Conservation (phyloP, 1,140 invertebrate genomes). For the Manduca sexta region DNA sequence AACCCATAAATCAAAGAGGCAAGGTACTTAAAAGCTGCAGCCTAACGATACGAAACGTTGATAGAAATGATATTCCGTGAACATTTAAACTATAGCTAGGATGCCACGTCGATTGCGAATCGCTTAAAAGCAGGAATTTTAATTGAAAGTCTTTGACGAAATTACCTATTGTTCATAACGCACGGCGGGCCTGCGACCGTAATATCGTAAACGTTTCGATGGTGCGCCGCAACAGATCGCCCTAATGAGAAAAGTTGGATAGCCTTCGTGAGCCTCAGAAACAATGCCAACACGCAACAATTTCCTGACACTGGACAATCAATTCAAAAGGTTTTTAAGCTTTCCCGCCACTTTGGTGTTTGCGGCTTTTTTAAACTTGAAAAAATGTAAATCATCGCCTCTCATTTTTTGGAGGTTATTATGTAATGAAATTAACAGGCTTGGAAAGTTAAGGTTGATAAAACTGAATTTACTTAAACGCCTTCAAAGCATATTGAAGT, state of each 20-base stretch:
- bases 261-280: slow-evolving; percentile 42
- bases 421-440: too few relatives aligned
- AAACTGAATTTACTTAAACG: too few relatives aligned
- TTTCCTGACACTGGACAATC: slow-evolving; percentile 48
- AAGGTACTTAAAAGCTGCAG: too few relatives aligned
- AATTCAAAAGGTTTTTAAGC: slow-evolving; percentile 43
- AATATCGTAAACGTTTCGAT: slow-evolving; percentile 44
- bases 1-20: too few relatives aligned
- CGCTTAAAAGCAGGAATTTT: slow-evolving; percentile 13
- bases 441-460: too few relatives aligned
- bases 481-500: too few relatives aligned
- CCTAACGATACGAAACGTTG: too few relatives aligned
- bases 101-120: neutral
- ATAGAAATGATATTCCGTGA: too few relatives aligned
- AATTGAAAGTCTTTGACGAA: slow-evolving; percentile 25
- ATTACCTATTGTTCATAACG: slow-evolving; percentile 28
- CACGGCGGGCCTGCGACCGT: slow-evolving; percentile 17
- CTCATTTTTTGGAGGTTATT: too few relatives aligned
- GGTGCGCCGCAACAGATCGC: slow-evolving; percentile 36
- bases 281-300: slow-evolving; percentile 43
- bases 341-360: slow-evolving; percentile 19
- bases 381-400: too few relatives aligned
- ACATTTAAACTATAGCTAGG: neutral
- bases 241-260: slow-evolving; percentile 63
- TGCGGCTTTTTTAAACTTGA: too few relatives aligned